Base-by-base conservation (phyloP, 2,113 vertebrate genomes). In the Epinephelus lanceolatus region DNA sequence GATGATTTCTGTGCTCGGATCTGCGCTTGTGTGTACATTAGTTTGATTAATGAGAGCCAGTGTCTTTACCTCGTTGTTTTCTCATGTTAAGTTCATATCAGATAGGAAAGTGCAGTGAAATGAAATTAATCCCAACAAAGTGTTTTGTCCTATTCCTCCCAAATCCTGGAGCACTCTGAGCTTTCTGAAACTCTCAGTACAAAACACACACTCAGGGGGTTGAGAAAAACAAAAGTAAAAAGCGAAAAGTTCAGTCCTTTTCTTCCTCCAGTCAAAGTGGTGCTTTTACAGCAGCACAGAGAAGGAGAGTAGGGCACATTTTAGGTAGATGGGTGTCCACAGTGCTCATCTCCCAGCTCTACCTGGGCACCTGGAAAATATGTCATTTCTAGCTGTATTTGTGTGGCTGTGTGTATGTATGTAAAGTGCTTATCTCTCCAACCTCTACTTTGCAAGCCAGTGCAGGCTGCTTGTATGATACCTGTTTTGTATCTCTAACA, bases 201-300 rank as follows among this genome's bases (percentile, higher is more conserved):
- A 33, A 42, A 55, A 14, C 15, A 55, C 18, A 15, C 1, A 76
- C 71, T 80, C 10, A 15, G 19, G n/a, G 40, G 25, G 18, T 37
- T 63, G 4, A 57, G 10, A 0, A 18, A 52, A 40, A 37, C 30
- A 52, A 51, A 49, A 33, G 56, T 11, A 45, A 55, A 30, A 40
- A 23, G 19, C 33, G 23, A 19, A 53, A 71, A 69, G 19, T 45
- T 53, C 6, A 57, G 37, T 70, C 6, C 7, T 12, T 12, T n/a
- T 71, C 17, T 51, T 69, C 52, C 74, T 69, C 21, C 1, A n/a
- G 87, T 51, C 63, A 74, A 40, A 71, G 23, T 55, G 68, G 61
- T 18, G 49, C 69, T 89, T 80, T 89, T 74, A 83, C 42, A 76
- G 71, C 69, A 66, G 72, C 47, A 25, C 33, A 49, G 33, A 67